Conservation (phyloP, 2,113 vertebrate species). For the Theristicus caerulescens region DNA sequence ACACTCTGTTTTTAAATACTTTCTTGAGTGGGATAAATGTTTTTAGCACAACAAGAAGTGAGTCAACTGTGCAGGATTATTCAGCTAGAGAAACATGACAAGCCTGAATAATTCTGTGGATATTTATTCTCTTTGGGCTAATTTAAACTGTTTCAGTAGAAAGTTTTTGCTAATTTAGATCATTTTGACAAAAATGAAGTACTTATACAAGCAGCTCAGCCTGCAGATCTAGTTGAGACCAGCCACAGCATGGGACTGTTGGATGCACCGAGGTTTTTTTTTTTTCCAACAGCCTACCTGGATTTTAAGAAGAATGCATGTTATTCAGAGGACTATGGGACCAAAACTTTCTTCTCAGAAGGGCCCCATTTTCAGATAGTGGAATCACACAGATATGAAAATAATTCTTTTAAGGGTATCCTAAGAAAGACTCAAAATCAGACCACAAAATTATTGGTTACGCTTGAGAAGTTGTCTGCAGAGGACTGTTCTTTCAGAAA, state of each 20-base stretch:
- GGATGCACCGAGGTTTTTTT: fast-evolving
- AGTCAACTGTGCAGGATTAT: background rate
- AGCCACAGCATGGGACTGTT: fast-evolving
- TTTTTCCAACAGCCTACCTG: background rate
- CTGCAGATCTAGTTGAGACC: background rate
- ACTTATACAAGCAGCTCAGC: background rate
- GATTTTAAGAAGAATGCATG: background rate
- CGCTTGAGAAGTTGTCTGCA: background rate
- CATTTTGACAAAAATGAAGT: background rate
- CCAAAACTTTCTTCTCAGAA: background rate
- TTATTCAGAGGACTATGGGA: background rate
- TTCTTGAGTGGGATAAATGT: background rate
- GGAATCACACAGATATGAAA: background rate
- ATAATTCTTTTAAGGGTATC: background rate
- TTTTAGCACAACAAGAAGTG: background rate
- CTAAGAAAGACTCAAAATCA: background rate
- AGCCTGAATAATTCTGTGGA: background rate
- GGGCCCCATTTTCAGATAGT: background rate
- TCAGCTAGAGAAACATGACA: background rate
- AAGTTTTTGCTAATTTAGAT: background rate
- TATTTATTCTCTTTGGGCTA: background rate
- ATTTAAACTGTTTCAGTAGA: background rate
- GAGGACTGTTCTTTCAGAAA: background rate
- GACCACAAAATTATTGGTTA: no score
- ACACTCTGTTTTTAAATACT: background rate